phyloP scores from a whole-genome alignment of 2,113 vertebrate species.

The Eidolon helvum region DNA sequence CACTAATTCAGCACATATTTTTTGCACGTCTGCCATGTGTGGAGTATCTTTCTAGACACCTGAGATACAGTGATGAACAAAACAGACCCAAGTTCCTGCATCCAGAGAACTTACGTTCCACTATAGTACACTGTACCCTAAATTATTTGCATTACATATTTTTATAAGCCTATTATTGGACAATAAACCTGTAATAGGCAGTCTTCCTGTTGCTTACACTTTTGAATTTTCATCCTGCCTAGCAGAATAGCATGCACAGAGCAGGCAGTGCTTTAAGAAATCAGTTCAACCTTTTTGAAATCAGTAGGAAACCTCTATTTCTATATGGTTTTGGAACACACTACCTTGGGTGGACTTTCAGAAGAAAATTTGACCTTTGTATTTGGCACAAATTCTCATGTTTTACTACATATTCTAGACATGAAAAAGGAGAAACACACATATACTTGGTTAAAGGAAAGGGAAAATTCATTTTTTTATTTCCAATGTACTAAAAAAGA shows the following conservation, averaged over 20 bases:
- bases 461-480: not conserved
- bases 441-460: not conserved
- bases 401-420: not conserved
- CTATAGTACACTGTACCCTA: fast-evolving
- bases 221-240: not conserved
- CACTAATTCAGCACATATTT: not conserved
- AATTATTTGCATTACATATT: not conserved
- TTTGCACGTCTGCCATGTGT: not conserved
- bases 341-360: not conserved
- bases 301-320: not conserved
- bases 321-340: not conserved
- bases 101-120: not conserved
- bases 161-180: not conserved
- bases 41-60: not conserved
- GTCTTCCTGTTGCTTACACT: not conserved
- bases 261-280: not conserved
- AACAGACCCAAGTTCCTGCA: not conserved
- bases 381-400: not conserved
- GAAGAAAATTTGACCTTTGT: not conserved
- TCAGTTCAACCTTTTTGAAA: not conserved
- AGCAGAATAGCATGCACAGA: not conserved
- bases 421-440: not conserved
- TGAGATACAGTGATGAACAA: not conserved
- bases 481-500: not conserved
- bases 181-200: not conserved